These are phyloP conservation scores for Gasterosteus nipponicus DNA, from an alignment of 2,113 vertebrate species.

Conservation along the genomic window DNA sequence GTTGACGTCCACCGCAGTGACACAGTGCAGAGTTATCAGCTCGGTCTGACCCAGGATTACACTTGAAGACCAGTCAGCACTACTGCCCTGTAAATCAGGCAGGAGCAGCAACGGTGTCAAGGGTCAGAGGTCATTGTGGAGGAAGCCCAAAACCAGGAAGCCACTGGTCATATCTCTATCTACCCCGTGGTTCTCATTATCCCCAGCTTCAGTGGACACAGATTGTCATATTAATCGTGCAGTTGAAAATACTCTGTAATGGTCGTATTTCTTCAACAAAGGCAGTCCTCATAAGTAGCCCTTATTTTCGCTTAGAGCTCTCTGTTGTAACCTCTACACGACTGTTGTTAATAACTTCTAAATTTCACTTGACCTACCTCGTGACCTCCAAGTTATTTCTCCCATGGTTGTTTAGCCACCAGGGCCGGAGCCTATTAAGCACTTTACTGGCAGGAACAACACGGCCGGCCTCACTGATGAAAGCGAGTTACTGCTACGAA, in stretches of 20 bases:
- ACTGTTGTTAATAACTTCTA: conserved; percentile 35
- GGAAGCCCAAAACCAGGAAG: conserved; percentile 51
- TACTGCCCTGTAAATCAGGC: conserved; percentile 70
- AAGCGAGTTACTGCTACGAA: conserved; percentile 48
- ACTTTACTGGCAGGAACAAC: conserved; percentile 64
- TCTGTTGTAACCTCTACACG: conserved; percentile 19
- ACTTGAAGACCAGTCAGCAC: conserved; percentile 52
- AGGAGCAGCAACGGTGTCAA: conserved; percentile 41
- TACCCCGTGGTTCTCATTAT: conserved; percentile 4
- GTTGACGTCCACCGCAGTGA: neutral
- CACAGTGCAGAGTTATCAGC: conserved; percentile 59
- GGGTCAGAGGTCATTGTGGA: conserved; percentile 60
- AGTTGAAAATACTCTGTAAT: neutral
- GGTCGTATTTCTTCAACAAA: neutral
- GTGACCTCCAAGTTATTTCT: conserved; percentile 54
- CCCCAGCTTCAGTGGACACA: neutral
- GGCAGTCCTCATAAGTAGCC: neutral
- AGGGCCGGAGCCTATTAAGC: conserved; percentile 57
- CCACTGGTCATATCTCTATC: conserved; percentile 38
- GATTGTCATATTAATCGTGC: neutral
- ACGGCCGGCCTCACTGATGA: conserved; percentile 52
- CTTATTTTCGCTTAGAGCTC: neutral
- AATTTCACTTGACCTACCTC: conserved; percentile 52
- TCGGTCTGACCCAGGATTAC: conserved; percentile 62
- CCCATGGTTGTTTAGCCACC: conserved; percentile 61